Evolutionary conservation across 2,888 invertebrate genomes (phyloP), one percentile per base, ranked within the genome.

Genomic region (Drosophila helvetica): DNA sequence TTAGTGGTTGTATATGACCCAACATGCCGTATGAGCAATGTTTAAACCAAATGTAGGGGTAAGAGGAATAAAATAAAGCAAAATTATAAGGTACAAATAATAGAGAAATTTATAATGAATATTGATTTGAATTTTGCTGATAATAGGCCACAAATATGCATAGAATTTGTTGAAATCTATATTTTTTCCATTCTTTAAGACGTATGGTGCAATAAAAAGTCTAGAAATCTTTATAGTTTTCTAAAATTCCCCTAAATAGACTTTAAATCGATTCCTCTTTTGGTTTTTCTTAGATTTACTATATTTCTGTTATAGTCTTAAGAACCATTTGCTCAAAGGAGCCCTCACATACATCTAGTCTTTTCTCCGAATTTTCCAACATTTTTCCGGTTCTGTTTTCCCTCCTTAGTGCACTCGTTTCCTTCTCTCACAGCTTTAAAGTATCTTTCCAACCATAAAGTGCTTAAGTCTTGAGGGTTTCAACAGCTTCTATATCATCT

Each of bases 401-500:
- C 10, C 5, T 9, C 9, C 10, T n/a, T 3, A 7, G 38, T 17
- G 8, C 15, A 2, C 10, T 30, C 30, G 10, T n/a, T 38, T 38
- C 38, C 38, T 2, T 15, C 33, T 1, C 15, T 7, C n/a, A 2
- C n/a, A 7, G n/a, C n/a, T 38, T 38, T n/a, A n/a, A n/a, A n/a
- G 38, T 38, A 38, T 38, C n/a, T 38, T n/a, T 6, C 7, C 38
- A n/a, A 19, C 15, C 27, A 65, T 62, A 56, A 69, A 66, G 58
- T 42, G 56, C 10, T 15, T 8, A 30, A 17, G 51, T 10, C 63
- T 51, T 42, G 50, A 62, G 63, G 45, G 63, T 43, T 50, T 52
- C 45, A 30, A 50, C 43, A 38, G 45, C 50, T 60, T 22, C 61
- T 60, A 53, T 47, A 54, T 71, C 72, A 69, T 67, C 51, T 10